Evolutionary conservation across 2,797 vertebrate species (phyloP).

Genomic region (Microchirus variegatus): DNA sequence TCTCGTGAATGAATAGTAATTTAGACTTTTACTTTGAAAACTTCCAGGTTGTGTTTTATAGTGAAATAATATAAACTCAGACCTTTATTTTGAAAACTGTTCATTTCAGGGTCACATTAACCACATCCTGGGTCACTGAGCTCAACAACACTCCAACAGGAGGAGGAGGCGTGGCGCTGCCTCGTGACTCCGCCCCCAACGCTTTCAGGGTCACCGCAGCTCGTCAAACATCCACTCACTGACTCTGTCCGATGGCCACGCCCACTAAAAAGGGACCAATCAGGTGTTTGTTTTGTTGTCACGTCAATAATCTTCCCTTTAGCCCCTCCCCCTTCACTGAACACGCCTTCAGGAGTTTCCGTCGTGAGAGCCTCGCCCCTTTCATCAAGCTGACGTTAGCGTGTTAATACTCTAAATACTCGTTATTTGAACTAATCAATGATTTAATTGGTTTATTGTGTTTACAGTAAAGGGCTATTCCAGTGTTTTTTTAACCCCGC

Average conservation of each 20-base stretch:
- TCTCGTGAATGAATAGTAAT: too few relatives aligned
- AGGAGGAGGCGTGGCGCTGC: neutral
- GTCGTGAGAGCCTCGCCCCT: too few relatives aligned
- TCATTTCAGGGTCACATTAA: constrained; percentile 67
- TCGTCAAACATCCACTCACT: constrained; percentile 7
- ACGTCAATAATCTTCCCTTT: neutral
- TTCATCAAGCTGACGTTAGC: too few relatives aligned
- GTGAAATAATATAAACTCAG: too few relatives aligned
- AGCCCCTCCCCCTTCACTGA: neutral
- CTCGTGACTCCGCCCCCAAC: neutral
- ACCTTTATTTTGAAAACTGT: too few relatives aligned
- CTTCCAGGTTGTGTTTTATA: too few relatives aligned
- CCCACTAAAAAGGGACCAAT: constrained; percentile 19
- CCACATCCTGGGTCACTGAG: constrained; percentile 63
- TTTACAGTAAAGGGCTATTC: constrained; percentile 26
- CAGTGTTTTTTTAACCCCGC: neutral
- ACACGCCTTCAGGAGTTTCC: too few relatives aligned
- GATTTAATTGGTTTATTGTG: neutral
- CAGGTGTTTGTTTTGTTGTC: constrained; percentile 1
- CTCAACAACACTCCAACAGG: neutral
- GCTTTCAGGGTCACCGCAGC: neutral
- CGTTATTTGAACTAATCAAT: constrained; percentile 7
- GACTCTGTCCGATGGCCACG: constrained; percentile 1
- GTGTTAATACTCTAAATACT: too few relatives aligned
- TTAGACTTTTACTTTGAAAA: too few relatives aligned